Evolutionary conservation across 2,888 invertebrate genomes (phyloP).

Genomic region (Periphyllus acericola): DNA sequence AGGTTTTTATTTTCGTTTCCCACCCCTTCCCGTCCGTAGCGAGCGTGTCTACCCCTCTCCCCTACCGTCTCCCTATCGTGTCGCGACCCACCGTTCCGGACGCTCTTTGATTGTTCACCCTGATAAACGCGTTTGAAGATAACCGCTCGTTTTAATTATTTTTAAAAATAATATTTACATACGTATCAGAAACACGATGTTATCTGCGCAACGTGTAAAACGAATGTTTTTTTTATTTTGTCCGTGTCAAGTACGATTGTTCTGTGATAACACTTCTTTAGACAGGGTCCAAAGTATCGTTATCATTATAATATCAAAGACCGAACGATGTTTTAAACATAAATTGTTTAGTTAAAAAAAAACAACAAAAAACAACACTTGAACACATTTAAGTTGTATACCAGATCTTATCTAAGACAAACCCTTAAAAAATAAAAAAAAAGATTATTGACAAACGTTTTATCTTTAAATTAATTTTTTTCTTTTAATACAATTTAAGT

Average conservation of each 20-base stretch:
- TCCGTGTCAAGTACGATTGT: slow-evolving; percentile 5
- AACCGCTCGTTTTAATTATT: not conserved
- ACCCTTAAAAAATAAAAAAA: not conserved
- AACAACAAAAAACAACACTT: not conserved
- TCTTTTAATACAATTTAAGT: not conserved
- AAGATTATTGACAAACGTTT: not conserved
- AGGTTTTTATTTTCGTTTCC: not conserved
- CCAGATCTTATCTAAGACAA: not conserved
- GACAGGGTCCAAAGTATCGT: not conserved
- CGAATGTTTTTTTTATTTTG: not conserved
- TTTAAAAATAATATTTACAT: slow-evolving; percentile 14
- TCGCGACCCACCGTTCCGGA: not conserved
- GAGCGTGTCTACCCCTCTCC: too few species aligned
- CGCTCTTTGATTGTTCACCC: not conserved
- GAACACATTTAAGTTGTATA: not conserved
- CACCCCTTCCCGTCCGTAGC: too few species aligned
- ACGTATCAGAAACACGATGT: not conserved
- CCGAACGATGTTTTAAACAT: not conserved
- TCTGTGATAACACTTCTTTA: not conserved
- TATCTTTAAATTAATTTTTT: not conserved
- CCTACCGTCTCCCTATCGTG: not conserved
- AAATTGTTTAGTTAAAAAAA: not conserved
- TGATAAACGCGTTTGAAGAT: not conserved
- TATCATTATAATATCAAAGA: not conserved
- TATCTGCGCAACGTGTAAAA: not conserved